Base-by-base conservation (phyloP, 2,888 invertebrate species). In the Clistopyga incitator region DNA sequence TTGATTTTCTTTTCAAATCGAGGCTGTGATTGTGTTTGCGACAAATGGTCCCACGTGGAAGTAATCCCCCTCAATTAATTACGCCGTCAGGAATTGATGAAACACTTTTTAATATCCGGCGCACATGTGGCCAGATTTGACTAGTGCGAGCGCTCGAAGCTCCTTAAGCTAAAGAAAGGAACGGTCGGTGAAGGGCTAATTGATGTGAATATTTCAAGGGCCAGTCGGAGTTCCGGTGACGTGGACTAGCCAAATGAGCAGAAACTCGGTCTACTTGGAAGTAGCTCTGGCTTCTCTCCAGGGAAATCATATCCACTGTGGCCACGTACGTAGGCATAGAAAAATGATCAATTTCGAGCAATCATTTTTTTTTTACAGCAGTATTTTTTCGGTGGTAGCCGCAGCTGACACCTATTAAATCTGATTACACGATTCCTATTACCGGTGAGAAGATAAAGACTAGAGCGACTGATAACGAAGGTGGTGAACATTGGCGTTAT, bases 281-380 rank as follows among this genome's bases (percentile, higher is more conserved):
- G 29, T 15, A 64, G 15, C 38, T 38, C 3, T n/a, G 52, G 54
- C 18, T 52, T 23, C 76, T 23, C 76, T 67, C 15, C n/a, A 4
- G 45, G 65, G 65, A 52, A 76, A 76, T 76, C 45, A 65, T 67
- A 34, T 23, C 1, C 18, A 18, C 10, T 29, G 3, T n/a, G n/a
- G 29, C 29, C 4, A 3, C 4, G 18, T 6, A 68, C 29, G 3
- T 2, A 34, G n/a, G 6, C 4, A 29, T 15, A 25, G 6, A 59
- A 29, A 59, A 29, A 34, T 15, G 47, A 59, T n/a, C 25, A 59
- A 34, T 59, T 8, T n/a, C 34, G 3, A n/a, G 25, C n/a, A 4
- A 29, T 59, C 6, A 25, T 59, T 59, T 15, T 29, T 3, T 54
- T 23, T 23, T 54, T 2, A 23, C 29, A 34, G n/a, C n/a, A n/a